A percentile compares a stretch with the other conserved stretches of the same genome.
phyloP scores from a whole-genome alignment of 2,888 invertebrate species.

The Enchytraeus crypticus region DNA sequence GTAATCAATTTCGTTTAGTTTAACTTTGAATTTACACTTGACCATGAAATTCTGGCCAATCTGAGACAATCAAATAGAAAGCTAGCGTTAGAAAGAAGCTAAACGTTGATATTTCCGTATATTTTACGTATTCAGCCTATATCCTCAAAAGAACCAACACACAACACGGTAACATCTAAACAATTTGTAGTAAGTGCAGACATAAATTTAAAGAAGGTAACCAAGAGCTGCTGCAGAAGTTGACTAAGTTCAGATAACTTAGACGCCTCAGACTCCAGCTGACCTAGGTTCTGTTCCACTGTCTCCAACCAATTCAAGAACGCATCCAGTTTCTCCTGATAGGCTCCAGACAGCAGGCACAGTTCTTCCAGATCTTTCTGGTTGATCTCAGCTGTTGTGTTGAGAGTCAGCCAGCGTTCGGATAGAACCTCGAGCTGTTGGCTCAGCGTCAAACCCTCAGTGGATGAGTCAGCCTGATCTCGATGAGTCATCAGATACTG shows the following conservation, averaged over 20 bases:
- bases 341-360: background rate
- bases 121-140: no score
- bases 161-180: no score
- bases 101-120: no score
- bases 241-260: background rate
- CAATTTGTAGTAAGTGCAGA: background rate
- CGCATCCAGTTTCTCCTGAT: background rate
- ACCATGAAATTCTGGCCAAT: no score
- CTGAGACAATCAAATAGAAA: no score
- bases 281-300: slow-evolving; percentile 1
- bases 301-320: background rate
- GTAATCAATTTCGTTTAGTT: no score
- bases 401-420: background rate
- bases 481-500: background rate
- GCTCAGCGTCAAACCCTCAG: background rate
- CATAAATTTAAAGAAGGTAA: background rate
- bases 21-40: no score
- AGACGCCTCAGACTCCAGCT: background rate
- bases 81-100: no score
- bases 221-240: background rate
- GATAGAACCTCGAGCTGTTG: background rate
- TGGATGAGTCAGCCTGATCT: background rate
- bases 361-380: background rate
- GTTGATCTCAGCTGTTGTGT: background rate
- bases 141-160: no score